Evolutionary conservation across 35 echinoderm and acorn worm species (phyloP).

Genomic region (Strongylocentrotus purpuratus): DNA sequence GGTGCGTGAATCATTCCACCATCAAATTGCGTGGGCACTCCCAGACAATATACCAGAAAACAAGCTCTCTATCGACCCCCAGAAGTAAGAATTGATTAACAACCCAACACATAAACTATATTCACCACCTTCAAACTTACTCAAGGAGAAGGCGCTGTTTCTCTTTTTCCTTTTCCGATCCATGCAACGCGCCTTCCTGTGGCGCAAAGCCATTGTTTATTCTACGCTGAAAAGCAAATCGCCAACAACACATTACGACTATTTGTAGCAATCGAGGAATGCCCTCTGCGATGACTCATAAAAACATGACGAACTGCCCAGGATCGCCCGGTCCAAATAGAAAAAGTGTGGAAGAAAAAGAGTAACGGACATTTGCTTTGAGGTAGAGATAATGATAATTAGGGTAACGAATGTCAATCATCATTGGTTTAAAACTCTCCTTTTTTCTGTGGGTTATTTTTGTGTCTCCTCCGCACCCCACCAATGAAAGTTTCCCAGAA

Average conservation of each 20-base stretch:
- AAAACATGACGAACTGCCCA: neutral
- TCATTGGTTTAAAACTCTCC: neutral
- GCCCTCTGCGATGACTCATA: neutral
- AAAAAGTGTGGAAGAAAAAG: neutral
- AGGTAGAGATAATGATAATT: neutral
- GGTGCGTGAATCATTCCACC: neutral
- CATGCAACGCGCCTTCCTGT: neutral
- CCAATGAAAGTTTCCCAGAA: neutral
- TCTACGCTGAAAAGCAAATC: neutral
- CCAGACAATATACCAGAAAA: neutral
- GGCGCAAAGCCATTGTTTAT: neutral
- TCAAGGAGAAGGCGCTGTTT: too few relatives aligned
- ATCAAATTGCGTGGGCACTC: neutral
- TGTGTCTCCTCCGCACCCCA: neutral
- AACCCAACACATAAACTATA: neutral
- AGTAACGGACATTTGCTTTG: neutral
- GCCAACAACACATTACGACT: neutral
- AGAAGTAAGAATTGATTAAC: neutral
- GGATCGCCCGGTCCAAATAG: neutral
- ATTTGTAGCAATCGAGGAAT: neutral
- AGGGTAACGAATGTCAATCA: neutral
- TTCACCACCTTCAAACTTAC: too few relatives aligned
- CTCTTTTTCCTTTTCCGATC: too few relatives aligned
- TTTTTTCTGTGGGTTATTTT: slow-evolving; percentile 10
- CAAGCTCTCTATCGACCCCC: neutral